phyloP scores from a whole-genome alignment of 1,140 invertebrate species.

The Calephelis nemesis region DNA sequence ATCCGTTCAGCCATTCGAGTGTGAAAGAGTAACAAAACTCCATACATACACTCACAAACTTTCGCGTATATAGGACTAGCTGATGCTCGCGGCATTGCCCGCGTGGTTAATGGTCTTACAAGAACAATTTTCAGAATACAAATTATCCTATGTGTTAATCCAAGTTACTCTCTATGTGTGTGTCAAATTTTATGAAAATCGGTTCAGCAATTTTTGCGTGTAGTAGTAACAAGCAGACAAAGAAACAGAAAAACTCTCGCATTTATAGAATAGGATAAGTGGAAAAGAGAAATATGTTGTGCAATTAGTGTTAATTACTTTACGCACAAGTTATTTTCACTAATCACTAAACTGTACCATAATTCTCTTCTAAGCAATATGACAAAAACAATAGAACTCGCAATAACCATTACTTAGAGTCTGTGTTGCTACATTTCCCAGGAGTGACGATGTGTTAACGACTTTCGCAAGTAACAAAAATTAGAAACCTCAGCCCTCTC shows the following conservation, averaged over 20 bases:
- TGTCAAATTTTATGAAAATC: too few relatives aligned
- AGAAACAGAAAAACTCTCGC: background rate
- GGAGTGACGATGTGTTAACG: conserved; percentile 3
- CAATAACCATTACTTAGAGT: conserved; percentile 8
- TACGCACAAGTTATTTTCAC: background rate
- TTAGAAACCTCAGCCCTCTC: background rate
- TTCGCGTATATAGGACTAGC: too few relatives aligned
- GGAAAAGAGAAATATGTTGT: background rate
- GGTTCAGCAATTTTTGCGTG: too few relatives aligned
- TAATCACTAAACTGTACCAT: background rate
- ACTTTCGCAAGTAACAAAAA: background rate
- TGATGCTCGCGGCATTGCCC: too few relatives aligned
- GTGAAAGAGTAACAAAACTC: too few relatives aligned
- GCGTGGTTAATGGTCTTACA: too few relatives aligned
- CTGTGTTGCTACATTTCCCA: background rate
- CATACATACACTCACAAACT: too few relatives aligned
- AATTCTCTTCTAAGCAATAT: background rate
- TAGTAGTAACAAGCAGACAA: too few relatives aligned
- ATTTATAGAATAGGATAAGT: background rate
- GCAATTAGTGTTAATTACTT: background rate
- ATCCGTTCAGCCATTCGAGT: too few relatives aligned
- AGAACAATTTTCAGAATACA: too few relatives aligned
- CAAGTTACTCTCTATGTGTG: too few relatives aligned
- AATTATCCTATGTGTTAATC: too few relatives aligned
- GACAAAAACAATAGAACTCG: background rate